phyloP scores from a whole-genome alignment of 2,113 vertebrate genomes.

The Xiphophorus maculatus region DNA sequence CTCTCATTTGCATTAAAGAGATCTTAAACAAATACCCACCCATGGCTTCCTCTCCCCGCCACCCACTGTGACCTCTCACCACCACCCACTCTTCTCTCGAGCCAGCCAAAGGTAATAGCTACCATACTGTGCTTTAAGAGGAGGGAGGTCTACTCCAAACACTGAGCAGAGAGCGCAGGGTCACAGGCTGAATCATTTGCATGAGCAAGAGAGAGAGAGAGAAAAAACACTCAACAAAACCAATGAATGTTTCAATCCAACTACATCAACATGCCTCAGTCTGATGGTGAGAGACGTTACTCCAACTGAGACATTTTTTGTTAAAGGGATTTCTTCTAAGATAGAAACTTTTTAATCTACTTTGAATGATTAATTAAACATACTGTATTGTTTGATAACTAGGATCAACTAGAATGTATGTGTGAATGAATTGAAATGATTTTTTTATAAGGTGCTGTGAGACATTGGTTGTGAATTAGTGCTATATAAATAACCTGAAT shows the following conservation, averaged over 20 bases:
- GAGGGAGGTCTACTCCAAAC: constrained; percentile 39
- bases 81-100: constrained; percentile 55
- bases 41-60: constrained; percentile 53
- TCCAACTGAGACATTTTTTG: constrained; percentile 14
- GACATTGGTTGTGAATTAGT: too few species aligned
- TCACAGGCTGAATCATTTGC: constrained; percentile 37
- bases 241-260: constrained; percentile 21
- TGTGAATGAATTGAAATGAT: too few species aligned
- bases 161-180: constrained; percentile 24
- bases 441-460: too few species aligned
- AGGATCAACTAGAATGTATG: too few species aligned
- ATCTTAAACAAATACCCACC: constrained; percentile 79
- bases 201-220: constrained; percentile 10
- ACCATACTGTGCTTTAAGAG: constrained; percentile 24
- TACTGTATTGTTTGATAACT: too few species aligned
- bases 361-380: too few species aligned
- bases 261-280: constrained; percentile 19
- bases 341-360: too few species aligned
- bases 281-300: constrained; percentile 7
- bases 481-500: too few species aligned
- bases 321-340: background rate
- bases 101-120: constrained; percentile 58
- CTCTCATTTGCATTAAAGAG: constrained; percentile 79
- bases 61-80: constrained; percentile 69
- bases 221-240: constrained; percentile 16